phyloP scores from a whole-genome alignment of 2,888 invertebrate genomes.

The Frankliniella intonsa region DNA sequence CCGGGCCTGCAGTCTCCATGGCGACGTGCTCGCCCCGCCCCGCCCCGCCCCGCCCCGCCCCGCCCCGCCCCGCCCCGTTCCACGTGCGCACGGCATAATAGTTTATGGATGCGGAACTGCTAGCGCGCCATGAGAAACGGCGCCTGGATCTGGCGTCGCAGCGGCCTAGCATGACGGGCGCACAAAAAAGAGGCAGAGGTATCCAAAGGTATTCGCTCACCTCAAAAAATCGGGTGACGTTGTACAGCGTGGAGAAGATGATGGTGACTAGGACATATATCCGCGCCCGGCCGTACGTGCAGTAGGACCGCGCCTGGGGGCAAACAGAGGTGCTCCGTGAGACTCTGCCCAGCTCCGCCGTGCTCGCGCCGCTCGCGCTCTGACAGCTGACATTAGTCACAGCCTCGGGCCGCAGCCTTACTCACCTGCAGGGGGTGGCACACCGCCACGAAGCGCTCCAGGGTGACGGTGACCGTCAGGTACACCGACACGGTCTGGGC shows the following conservation, averaged over 20 bases:
- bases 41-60: too few relatives aligned
- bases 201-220: slow-evolving; percentile 37
- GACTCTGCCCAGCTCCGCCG: not conserved
- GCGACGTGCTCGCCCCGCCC: not conserved
- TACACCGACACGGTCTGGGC: slow-evolving; percentile 93
- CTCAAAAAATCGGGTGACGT: slow-evolving; percentile 63
- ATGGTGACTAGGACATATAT: slow-evolving; percentile 79
- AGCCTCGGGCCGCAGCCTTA: too few relatives aligned
- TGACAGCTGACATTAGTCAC: too few relatives aligned
- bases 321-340: not conserved
- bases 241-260: slow-evolving; percentile 76
- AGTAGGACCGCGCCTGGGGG: slow-evolving; percentile 74
- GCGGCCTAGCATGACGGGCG: too few relatives aligned
- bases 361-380: too few relatives aligned
- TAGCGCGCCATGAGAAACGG: too few relatives aligned
- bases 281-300: slow-evolving; percentile 82
- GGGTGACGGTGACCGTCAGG: slow-evolving; percentile 60
- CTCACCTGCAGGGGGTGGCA: slow-evolving; percentile 67
- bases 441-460: slow-evolving; percentile 84
- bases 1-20: not conserved
- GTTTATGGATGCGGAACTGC: too few relatives aligned
- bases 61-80: too few relatives aligned
- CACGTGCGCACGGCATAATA: too few relatives aligned
- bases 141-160: too few relatives aligned
- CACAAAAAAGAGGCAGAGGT: too few relatives aligned